These are phyloP conservation scores for Parauchenoglanis ngamensis DNA, from an alignment of 2,797 vertebrate species.

Conservation along the genomic window DNA sequence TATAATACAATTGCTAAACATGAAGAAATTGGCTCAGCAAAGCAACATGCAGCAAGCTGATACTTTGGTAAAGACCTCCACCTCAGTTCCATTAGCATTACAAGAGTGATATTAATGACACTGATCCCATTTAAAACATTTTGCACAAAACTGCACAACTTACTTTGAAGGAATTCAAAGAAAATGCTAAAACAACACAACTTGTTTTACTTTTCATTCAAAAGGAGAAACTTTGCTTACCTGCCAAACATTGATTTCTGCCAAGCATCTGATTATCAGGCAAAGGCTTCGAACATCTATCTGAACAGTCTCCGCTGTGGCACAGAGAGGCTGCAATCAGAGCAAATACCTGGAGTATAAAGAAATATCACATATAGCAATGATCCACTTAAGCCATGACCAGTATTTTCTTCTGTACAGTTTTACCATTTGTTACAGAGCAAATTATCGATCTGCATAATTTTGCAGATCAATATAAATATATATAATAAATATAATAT, in stretches of 20 bases:
- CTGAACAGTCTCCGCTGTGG: neutral
- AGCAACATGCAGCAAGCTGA: neutral
- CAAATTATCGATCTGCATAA: neutral
- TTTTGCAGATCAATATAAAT: neutral
- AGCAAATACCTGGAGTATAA: constrained; percentile 41
- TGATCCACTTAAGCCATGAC: neutral
- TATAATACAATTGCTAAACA: neutral
- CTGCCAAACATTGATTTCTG: constrained; percentile 28
- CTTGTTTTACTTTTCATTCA: neutral
- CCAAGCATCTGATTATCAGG: neutral
- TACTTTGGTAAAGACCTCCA: neutral
- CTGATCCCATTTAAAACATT: neutral
- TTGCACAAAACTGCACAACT: neutral
- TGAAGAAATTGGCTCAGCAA: neutral
- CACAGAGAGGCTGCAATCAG: constrained; percentile 32
- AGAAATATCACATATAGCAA: constrained; percentile 6
- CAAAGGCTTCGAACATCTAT: neutral
- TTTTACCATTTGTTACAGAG: neutral
- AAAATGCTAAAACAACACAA: neutral
- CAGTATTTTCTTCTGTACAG: neutral
- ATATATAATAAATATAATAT: too few species aligned
- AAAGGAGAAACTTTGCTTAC: constrained; percentile 54
- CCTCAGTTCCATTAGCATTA: neutral
- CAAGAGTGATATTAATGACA: neutral
- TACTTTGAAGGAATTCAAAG: neutral